phyloP scores from a whole-genome alignment of 2,113 vertebrate species.

The Mixornis gularis region DNA sequence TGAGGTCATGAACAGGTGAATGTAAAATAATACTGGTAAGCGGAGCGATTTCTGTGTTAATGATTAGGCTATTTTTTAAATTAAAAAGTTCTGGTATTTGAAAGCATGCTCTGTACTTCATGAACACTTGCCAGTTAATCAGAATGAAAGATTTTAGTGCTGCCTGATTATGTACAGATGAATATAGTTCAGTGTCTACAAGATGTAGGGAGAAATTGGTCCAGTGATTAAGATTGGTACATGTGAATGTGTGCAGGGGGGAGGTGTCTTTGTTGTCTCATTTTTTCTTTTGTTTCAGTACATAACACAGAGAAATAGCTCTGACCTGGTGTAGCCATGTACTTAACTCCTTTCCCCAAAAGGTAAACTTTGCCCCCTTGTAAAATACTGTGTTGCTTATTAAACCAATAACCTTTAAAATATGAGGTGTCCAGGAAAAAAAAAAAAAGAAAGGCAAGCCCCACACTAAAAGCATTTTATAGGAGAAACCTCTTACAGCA shows the following conservation, averaged over 20 bases:
- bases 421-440: constrained; percentile 18
- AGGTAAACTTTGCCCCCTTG: constrained; percentile 59
- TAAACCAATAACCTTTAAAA: constrained; percentile 74
- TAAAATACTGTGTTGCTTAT: constrained; percentile 66
- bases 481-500: constrained; percentile 45
- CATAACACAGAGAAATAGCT: constrained; percentile 56
- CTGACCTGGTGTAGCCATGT: constrained; percentile 20
- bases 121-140: constrained; percentile 73
- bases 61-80: constrained; percentile 75
- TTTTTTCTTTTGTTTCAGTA: constrained; percentile 57
- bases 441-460: background rate
- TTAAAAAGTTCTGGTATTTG: constrained; percentile 75
- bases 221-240: constrained; percentile 21
- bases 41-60: constrained; percentile 73
- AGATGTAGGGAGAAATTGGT: constrained; percentile 41
- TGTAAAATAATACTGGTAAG: constrained; percentile 77
- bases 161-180: constrained; percentile 66
- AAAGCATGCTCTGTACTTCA: constrained; percentile 65
- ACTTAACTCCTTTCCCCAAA: constrained; percentile 61
- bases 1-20: constrained; percentile 79
- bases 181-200: constrained; percentile 57
- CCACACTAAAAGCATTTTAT: constrained; percentile 61
- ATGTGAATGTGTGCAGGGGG: background rate
- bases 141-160: constrained; percentile 70
- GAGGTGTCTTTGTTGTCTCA: constrained; percentile 34